Base-by-base conservation (phyloP, 2,888 invertebrate genomes). In the Orgyia antiqua region DNA sequence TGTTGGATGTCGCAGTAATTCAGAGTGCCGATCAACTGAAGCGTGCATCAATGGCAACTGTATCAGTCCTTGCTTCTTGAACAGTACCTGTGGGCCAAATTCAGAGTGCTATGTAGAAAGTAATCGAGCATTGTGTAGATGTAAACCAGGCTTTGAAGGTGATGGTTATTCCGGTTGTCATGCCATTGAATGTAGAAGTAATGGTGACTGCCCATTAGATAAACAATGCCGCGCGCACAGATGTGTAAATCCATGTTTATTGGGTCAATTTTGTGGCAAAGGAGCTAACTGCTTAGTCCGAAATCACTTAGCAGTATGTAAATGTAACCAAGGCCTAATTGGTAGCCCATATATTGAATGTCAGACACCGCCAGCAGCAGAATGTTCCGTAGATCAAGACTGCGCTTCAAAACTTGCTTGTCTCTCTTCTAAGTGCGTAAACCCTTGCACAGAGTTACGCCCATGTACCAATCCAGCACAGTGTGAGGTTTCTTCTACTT, bases 291-390 rank as follows among this genome's bases (percentile, higher is more conserved):
- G 97, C 60, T 88, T 89, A 26, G 92, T 94, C 1, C 90, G 93
- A 56, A 93, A 94, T 60, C 96, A 97, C 58, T 87, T 94, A 45
- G 90, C 94, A 1, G 87, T 94, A n/a, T 97, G 97, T 61, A 91
- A 94, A 69, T 97, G 96, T 67, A 93, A 93, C 13, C 71, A 87
- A 20, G 93, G 93, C 15, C 92, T 89, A 57, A 82, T 88, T 15
- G 95, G 95, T 28, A 95, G 94, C 70, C 95, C 95, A 1, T 94
- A 94, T 52, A 83, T 94, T 8, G 92, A 93, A 59, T 96, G 96
- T 58, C 88, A 89, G 49, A 89, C 89, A n/a, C 91, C 92, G 68
- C 87, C 88, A 6, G 88, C 89, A 50, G 91, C 92, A 1, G 93
- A 94, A 68, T 97, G 97, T 68, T 89, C 89, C 19, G 88, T 90